Evolutionary conservation across 1,140 invertebrate genomes (phyloP).

Genomic region (Aphelenchoides besseyi): DNA sequence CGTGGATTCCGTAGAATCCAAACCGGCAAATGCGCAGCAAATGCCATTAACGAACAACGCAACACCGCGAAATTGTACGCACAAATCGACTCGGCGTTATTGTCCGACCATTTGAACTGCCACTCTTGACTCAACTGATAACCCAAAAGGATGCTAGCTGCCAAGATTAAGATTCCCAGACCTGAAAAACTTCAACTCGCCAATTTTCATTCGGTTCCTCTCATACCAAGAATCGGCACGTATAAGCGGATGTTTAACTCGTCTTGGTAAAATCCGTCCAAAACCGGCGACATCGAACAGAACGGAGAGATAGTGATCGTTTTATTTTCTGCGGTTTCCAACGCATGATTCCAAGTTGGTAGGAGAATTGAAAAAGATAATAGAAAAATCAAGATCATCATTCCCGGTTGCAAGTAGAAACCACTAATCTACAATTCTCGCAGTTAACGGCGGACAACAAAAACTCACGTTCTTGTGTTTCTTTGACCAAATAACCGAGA

Average conservation of each 20-base stretch:
- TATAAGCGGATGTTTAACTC: slow-evolving; percentile 26
- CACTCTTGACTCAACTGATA: slow-evolving; percentile 38
- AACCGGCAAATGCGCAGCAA: slow-evolving; percentile 4
- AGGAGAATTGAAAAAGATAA: slow-evolving; percentile 22
- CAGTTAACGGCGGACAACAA: background rate
- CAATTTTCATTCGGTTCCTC: background rate
- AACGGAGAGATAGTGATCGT: slow-evolving; percentile 34
- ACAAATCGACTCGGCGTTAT: slow-evolving; percentile 33
- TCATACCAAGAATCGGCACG: slow-evolving; percentile 20
- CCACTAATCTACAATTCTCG: slow-evolving; percentile 25
- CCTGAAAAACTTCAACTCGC: slow-evolving; percentile 32
- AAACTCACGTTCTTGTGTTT: slow-evolving; percentile 34
- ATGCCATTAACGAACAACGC: background rate
- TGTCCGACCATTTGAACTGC: slow-evolving; percentile 44
- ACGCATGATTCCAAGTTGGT: slow-evolving; percentile 27
- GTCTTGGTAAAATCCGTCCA: slow-evolving; percentile 32
- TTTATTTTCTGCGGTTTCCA: slow-evolving; percentile 23
- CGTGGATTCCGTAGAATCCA: slow-evolving; percentile 7
- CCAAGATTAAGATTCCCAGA: slow-evolving; percentile 13
- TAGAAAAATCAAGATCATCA: slow-evolving; percentile 24
- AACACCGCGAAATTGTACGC: slow-evolving; percentile 21
- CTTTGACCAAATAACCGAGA: slow-evolving; percentile 39
- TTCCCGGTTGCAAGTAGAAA: slow-evolving; percentile 32
- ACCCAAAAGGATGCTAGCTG: slow-evolving; percentile 17
- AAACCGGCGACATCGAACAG: slow-evolving; percentile 31